A percentile compares a stretch with the other conserved stretches of the same genome.
Evolutionary conservation across 2,113 vertebrate species (phyloP).

Genomic region (Gymnobelideus leadbeateri): DNA sequence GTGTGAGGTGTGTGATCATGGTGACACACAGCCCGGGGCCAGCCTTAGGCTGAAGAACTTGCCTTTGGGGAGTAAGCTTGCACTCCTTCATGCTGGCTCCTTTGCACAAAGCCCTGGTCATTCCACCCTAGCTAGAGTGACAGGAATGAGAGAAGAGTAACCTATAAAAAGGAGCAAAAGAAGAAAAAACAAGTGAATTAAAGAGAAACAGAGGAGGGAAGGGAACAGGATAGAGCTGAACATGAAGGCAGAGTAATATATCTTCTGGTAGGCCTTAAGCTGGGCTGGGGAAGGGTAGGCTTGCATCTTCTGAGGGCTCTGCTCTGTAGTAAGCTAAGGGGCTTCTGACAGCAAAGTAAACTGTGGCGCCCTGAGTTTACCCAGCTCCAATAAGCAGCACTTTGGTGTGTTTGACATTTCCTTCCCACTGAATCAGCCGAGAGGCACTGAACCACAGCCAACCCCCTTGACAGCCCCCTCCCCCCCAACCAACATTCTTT

Average conservation of each 20-base stretch:
- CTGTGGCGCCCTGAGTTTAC: constrained; percentile 77
- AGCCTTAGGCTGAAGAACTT: neutral
- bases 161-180: neutral
- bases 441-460: constrained; percentile 55
- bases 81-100: neutral
- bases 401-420: constrained; percentile 78
- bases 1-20: neutral
- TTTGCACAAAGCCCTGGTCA: neutral
- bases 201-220: neutral
- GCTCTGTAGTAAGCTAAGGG: constrained; percentile 64
- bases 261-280: neutral
- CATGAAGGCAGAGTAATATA: neutral
- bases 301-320: constrained; percentile 45
- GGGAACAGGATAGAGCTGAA: neutral
- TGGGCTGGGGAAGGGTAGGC: neutral
- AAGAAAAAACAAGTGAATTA: neutral
- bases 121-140: neutral
- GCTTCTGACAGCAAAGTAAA: constrained; percentile 81
- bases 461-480: neutral
- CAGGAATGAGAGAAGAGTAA: neutral
- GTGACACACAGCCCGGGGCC: neutral
- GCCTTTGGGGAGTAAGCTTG: neutral
- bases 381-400: constrained; percentile 67
- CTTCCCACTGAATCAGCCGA: constrained; percentile 64
- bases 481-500: neutral